phyloP scores from a whole-genome alignment of 2,888 invertebrate genomes.

The Patella caerulea region DNA sequence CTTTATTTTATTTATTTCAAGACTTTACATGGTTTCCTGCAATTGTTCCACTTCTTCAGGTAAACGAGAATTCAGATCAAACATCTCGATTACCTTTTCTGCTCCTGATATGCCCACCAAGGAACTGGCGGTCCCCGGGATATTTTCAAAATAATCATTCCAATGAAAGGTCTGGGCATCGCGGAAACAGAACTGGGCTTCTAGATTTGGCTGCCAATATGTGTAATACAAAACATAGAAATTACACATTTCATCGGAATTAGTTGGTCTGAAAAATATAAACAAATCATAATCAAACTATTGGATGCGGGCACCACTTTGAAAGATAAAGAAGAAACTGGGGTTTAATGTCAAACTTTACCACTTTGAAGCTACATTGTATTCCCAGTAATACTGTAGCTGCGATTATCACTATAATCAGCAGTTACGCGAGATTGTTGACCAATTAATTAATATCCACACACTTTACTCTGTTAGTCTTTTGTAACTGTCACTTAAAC shows the following conservation, averaged over 20 bases:
- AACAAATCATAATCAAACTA: background rate
- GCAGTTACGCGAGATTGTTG: too few species aligned
- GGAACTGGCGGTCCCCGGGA: constrained; percentile 52
- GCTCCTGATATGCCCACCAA: constrained; percentile 48
- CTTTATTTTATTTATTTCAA: background rate
- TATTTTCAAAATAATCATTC: constrained; percentile 39
- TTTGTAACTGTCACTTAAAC: too few species aligned
- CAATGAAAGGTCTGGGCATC: constrained; percentile 49
- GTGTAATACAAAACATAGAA: constrained; percentile 67
- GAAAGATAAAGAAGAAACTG: background rate
- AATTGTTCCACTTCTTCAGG: background rate
- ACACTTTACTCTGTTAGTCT: too few species aligned
- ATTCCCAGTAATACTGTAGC: too few species aligned
- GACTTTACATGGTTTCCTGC: background rate
- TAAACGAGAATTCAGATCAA: constrained; percentile 21
- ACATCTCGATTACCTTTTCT: constrained; percentile 28
- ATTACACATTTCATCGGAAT: constrained; percentile 68
- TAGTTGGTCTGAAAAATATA: constrained; percentile 44
- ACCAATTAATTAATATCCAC: too few species aligned
- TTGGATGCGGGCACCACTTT: background rate
- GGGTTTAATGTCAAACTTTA: too few species aligned
- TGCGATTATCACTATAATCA: too few species aligned
- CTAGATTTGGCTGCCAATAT: constrained; percentile 43
- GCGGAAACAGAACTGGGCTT: constrained; percentile 52
- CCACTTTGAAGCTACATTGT: too few species aligned